Evolutionary conservation across 1,140 invertebrate genomes (phyloP).

Genomic region (Anagrus nilaparvatae): DNA sequence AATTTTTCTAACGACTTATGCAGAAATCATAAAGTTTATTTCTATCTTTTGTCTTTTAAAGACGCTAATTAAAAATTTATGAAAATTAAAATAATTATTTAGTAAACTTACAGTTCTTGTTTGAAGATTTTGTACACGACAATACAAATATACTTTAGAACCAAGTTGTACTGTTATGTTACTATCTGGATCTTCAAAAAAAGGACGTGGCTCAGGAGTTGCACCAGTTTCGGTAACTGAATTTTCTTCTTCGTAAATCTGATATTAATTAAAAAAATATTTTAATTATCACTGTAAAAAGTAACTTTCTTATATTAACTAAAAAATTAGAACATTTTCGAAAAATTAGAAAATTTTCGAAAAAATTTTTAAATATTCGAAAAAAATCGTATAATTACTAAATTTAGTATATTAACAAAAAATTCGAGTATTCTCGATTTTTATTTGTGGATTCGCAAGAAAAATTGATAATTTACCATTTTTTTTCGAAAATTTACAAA

Average conservation of each 20-base stretch:
- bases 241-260: slow-evolving; percentile 40
- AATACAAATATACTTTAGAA: slow-evolving; percentile 50
- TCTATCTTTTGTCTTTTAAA: too few relatives aligned
- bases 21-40: too few relatives aligned
- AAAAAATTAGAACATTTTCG: too few relatives aligned
- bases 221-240: slow-evolving; percentile 36
- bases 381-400: too few relatives aligned
- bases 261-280: neutral
- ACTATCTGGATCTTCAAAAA: slow-evolving; percentile 44
- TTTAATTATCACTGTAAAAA: neutral
- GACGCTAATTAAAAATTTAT: too few relatives aligned
- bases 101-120: slow-evolving; percentile 47
- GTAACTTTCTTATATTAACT: slow-evolving; percentile 3
- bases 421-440: too few relatives aligned
- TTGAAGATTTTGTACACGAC: slow-evolving; percentile 51
- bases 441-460: too few relatives aligned
- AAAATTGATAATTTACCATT: too few relatives aligned
- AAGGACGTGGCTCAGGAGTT: slow-evolving; percentile 44
- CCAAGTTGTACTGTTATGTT: slow-evolving; percentile 54
- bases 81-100: neutral
- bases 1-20: neutral
- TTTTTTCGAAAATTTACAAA: too few relatives aligned
- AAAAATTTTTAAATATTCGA: too few relatives aligned
- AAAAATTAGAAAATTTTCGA: too few relatives aligned
- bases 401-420: too few relatives aligned